Conservation (phyloP, 2,888 invertebrate genomes). For the Merodon equestris region DNA sequence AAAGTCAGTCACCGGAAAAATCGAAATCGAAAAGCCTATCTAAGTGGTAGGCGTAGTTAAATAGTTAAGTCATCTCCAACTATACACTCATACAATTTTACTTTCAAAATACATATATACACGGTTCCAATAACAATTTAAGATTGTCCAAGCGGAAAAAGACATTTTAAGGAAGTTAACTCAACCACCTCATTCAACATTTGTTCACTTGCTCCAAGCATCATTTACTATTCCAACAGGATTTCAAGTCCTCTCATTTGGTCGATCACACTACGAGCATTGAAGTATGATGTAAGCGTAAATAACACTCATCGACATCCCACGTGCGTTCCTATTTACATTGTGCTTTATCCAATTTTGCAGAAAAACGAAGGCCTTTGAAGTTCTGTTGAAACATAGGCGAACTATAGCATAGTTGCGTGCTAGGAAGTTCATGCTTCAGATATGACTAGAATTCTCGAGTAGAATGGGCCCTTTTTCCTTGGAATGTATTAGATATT, state of each 20-base stretch:
- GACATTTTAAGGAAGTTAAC: conserved; percentile 49
- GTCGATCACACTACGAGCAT: conserved; percentile 47
- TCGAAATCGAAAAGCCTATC: no score
- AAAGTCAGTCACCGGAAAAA: no score
- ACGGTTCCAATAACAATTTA: conserved; percentile 26
- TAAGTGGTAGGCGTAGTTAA: no score
- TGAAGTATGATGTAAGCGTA: conserved; percentile 44
- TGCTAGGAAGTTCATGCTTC: no score
- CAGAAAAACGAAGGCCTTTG: conserved; percentile 22
- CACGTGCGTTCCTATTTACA: conserved; percentile 32
- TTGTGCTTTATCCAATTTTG: conserved; percentile 40
- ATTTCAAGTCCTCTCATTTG: conserved; percentile 46
- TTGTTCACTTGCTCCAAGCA: no score
- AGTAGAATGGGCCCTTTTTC: no score
- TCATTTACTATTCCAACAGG: conserved; percentile 53
- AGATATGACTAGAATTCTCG: no score
- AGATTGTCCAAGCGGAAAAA: conserved; percentile 49
- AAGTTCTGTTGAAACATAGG: conserved; percentile 37
- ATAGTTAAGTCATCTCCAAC: no score
- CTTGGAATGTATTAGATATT: conserved; percentile 46
- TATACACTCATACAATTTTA: no score
- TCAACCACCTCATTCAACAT: no score
- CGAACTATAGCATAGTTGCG: no score
- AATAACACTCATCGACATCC: conserved; percentile 24
- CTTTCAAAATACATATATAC: no score